Conservation (phyloP, 2,888 invertebrate species). For the Nomada fabriciana region DNA sequence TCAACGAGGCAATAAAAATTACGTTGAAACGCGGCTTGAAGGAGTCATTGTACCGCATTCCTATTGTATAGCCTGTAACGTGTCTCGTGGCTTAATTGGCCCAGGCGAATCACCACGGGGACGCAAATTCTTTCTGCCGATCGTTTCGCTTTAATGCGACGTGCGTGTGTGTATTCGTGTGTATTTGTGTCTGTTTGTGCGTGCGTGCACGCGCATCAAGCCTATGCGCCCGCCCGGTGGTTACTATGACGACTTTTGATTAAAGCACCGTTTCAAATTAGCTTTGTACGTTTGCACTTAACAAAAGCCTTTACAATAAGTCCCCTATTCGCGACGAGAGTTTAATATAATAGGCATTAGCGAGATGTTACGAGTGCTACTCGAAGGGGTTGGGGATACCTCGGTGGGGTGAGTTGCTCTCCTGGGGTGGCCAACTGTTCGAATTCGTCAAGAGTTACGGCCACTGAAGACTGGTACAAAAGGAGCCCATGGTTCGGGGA, state of each 20-base stretch:
- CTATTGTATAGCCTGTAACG: not conserved
- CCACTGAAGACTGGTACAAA: constrained; percentile 30
- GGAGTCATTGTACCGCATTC: constrained; percentile 16
- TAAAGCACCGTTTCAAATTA: constrained; percentile 69
- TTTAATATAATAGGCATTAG: constrained; percentile 73
- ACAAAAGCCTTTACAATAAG: constrained; percentile 58
- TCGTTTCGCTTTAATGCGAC: constrained; percentile 51
- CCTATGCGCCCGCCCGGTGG: constrained; percentile 15
- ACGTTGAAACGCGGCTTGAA: constrained; percentile 23
- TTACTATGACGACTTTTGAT: constrained; percentile 74
- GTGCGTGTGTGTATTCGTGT: not conserved
- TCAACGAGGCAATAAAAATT: constrained; percentile 37
- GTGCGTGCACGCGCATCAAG: too few relatives aligned
- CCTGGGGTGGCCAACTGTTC: constrained; percentile 66
- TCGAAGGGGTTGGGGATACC: constrained; percentile 64
- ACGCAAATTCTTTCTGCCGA: constrained; percentile 31
- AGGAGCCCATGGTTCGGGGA: constrained; percentile 7
- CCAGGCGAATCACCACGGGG: constrained; percentile 32
- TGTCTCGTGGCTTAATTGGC: constrained; percentile 44
- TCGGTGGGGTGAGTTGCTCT: constrained; percentile 36
- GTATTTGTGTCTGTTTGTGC: not conserved
- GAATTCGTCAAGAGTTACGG: constrained; percentile 11
- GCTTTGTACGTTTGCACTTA: constrained; percentile 73
- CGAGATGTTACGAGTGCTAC: constrained; percentile 66
- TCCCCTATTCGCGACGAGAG: constrained; percentile 47